A percentile compares a stretch with the other conserved stretches of the same genome.
phyloP scores from a whole-genome alignment of 1,140 invertebrate genomes.

The Drosophila miranda region DNA sequence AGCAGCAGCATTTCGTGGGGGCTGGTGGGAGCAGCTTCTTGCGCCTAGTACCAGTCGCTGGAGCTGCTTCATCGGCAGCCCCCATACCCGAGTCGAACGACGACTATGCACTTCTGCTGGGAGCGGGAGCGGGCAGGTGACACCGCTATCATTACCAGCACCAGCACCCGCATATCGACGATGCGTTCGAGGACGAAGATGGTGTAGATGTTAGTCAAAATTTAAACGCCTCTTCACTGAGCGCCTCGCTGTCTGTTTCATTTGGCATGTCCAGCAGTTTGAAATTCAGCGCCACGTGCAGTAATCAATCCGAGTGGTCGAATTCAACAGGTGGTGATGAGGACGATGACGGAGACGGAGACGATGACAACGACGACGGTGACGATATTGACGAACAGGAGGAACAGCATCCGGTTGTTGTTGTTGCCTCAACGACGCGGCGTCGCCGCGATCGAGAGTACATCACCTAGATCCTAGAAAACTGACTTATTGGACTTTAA shows the following conservation, averaged over 20 bases:
- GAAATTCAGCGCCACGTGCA: slow-evolving; percentile 73
- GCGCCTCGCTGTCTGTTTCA: slow-evolving; percentile 71
- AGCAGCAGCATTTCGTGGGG: slow-evolving; percentile 25
- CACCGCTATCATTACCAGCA: slow-evolving; percentile 65
- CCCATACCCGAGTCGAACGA: slow-evolving; percentile 76
- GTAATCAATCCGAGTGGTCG: slow-evolving; percentile 74
- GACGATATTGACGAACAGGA: slow-evolving; percentile 39
- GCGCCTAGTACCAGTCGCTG: slow-evolving; percentile 41
- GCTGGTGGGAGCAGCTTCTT: slow-evolving; percentile 62
- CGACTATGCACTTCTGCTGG: slow-evolving; percentile 73
- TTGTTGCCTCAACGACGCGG: slow-evolving; percentile 58
- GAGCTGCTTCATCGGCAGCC: slow-evolving; percentile 53
- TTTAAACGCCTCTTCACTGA: slow-evolving; percentile 64
- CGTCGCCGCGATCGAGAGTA: slow-evolving; percentile 60
- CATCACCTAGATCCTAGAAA: slow-evolving; percentile 61
- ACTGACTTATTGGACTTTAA: slow-evolving; percentile 4
- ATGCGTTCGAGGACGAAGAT: slow-evolving; percentile 58
- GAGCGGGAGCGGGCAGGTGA: slow-evolving; percentile 73
- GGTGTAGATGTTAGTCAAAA: slow-evolving; percentile 69
- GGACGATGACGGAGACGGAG: slow-evolving; percentile 49
- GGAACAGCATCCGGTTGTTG: slow-evolving; percentile 52
- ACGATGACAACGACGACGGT: slow-evolving; percentile 34
- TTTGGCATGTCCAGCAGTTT: slow-evolving; percentile 76
- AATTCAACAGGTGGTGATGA: slow-evolving; percentile 73
- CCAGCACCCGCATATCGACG: slow-evolving; percentile 48